Evolutionary conservation across 2,797 vertebrate genomes (phyloP).

Genomic region (Acipenser transmontanus): DNA sequence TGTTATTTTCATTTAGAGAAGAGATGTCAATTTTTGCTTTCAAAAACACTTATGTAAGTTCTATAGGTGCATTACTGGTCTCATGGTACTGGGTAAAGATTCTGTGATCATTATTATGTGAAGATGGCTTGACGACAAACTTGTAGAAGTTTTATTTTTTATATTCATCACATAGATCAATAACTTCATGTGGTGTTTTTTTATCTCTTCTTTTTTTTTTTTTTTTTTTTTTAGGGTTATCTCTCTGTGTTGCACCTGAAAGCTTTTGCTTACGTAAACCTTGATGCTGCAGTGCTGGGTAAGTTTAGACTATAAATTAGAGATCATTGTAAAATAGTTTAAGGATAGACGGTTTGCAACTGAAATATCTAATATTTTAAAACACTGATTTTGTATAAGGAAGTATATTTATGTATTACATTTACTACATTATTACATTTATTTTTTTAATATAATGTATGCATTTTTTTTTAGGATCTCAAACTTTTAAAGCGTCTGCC

Average conservation of each 20-base stretch:
- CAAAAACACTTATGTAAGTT: neutral
- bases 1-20: too few relatives aligned
- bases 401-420: neutral
- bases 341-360: too few relatives aligned
- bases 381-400: neutral
- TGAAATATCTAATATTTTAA: too few relatives aligned
- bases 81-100: neutral
- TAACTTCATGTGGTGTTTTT: neutral
- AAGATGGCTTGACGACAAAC: neutral
- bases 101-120: too few relatives aligned
- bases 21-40: too few relatives aligned
- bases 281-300: slow-evolving; percentile 82
- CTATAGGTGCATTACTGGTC: neutral
- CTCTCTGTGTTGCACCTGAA: slow-evolving; percentile 75
- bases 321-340: neutral
- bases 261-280: slow-evolving; percentile 79
- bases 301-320: slow-evolving; percentile 22
- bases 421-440: neutral
- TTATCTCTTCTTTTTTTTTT: too few relatives aligned
- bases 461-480: slow-evolving; percentile 51
- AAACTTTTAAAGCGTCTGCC: slow-evolving; percentile 59
- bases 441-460: neutral
- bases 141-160: neutral
- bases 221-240: slow-evolving; percentile 67
- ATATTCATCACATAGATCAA: neutral